phyloP scores from a whole-genome alignment of 2,797 vertebrate genomes.

The Apodemus agrarius region DNA sequence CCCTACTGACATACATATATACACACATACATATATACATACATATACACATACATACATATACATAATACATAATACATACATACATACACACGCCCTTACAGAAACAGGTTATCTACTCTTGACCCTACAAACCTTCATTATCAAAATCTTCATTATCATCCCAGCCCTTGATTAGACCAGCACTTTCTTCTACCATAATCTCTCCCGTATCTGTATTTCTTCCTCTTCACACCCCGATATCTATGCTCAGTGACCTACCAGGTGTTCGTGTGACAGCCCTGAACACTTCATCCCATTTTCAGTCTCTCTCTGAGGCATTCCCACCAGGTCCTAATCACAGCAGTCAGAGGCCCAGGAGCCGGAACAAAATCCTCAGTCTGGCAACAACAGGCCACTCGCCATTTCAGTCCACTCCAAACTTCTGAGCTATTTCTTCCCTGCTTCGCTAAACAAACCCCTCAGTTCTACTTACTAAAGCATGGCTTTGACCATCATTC shows the following conservation, averaged over 20 bases:
- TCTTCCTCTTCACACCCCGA: neutral
- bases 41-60: neutral
- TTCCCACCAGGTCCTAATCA: neutral
- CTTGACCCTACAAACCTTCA: neutral
- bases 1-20: neutral
- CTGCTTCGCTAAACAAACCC: neutral
- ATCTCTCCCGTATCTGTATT: neutral
- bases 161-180: neutral
- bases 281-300: neutral
- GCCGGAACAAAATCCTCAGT: neutral
- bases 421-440: neutral
- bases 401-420: neutral
- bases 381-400: neutral
- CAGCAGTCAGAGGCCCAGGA: neutral
- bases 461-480: neutral
- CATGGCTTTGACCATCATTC: neutral
- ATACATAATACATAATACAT: no score
- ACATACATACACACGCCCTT: neutral
- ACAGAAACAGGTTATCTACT: neutral
- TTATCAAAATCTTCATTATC: neutral
- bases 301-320: neutral
- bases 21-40: no score
- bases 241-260: neutral
- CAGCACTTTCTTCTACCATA: neutral
- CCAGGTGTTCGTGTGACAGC: neutral